Percentiles rank a stretch among this genome's conserved stretches.
phyloP scores from a whole-genome alignment of 2,113 vertebrate species.

The Phylloscopus trochilus region DNA sequence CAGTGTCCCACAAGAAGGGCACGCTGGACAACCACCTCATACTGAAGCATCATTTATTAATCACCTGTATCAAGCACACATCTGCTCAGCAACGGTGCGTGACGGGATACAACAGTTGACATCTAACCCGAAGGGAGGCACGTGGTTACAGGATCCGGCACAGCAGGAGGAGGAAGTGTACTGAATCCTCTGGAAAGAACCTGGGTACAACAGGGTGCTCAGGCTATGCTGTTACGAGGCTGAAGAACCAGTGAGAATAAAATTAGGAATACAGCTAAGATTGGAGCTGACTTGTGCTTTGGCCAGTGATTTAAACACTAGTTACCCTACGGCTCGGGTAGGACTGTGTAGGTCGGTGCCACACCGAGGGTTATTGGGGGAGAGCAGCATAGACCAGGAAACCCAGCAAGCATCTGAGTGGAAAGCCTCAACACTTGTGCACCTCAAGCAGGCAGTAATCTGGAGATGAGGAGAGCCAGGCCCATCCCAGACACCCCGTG shows the following conservation, averaged over 20 bases:
- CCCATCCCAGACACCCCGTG: neutral
- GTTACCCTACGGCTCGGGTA: neutral
- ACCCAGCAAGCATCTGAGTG: neutral
- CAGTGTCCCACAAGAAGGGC: neutral
- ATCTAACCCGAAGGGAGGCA: neutral
- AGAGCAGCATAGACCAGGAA: neutral
- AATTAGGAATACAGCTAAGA: neutral
- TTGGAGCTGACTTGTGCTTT: neutral
- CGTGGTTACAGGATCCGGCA: neutral
- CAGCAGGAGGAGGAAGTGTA: neutral
- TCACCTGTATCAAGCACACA: slow-evolving; percentile 24
- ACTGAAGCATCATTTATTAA: slow-evolving; percentile 47
- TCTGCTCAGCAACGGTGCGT: slow-evolving; percentile 7
- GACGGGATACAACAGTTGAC: neutral
- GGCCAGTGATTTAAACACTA: neutral
- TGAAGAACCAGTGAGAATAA: neutral
- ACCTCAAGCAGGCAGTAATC: neutral
- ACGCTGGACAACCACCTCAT: rapidly evolving
- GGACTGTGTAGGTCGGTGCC: rapidly evolving
- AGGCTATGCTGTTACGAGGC: neutral
- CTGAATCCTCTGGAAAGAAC: neutral
- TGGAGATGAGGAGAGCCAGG: neutral
- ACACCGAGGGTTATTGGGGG: rapidly evolving
- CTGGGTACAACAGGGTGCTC: neutral
- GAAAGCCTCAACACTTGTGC: neutral